phyloP scores from a whole-genome alignment of 2,113 vertebrate species.

The Megaceryle torquata region DNA sequence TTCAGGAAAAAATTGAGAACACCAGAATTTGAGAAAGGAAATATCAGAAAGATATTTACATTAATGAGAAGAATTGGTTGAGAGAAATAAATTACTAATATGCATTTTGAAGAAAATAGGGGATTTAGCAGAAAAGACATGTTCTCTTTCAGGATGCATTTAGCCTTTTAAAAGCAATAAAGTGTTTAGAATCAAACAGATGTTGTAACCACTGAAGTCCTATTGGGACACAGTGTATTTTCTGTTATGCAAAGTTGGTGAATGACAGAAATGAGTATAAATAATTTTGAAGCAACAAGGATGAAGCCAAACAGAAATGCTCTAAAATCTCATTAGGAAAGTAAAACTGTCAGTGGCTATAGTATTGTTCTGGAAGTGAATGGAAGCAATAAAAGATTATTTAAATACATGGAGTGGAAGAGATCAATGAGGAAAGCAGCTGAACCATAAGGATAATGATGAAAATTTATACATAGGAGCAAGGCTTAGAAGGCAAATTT shows the following conservation, averaged over 20 bases:
- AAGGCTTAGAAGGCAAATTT: background rate
- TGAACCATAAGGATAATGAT: background rate
- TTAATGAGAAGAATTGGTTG: background rate
- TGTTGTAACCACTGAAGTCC: background rate
- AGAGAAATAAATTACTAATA: background rate
- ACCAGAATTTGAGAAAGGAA: background rate
- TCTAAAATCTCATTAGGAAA: slow-evolving; percentile 24
- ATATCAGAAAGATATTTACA: background rate
- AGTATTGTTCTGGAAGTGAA: background rate
- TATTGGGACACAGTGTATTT: background rate
- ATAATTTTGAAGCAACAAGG: background rate
- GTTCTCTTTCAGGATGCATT: background rate
- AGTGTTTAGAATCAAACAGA: background rate
- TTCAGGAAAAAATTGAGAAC: background rate
- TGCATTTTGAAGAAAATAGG: background rate
- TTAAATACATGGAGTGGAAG: background rate
- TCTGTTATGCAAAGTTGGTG: background rate
- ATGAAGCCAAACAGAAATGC: background rate
- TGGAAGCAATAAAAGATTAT: background rate
- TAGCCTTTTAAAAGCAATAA: background rate
- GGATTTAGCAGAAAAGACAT: background rate
- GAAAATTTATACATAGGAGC: background rate
- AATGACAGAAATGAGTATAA: background rate
- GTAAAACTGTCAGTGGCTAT: background rate
- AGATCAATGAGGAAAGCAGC: background rate